Conservation (phyloP, 1,140 invertebrate species). For the Drosophila mauritiana region DNA sequence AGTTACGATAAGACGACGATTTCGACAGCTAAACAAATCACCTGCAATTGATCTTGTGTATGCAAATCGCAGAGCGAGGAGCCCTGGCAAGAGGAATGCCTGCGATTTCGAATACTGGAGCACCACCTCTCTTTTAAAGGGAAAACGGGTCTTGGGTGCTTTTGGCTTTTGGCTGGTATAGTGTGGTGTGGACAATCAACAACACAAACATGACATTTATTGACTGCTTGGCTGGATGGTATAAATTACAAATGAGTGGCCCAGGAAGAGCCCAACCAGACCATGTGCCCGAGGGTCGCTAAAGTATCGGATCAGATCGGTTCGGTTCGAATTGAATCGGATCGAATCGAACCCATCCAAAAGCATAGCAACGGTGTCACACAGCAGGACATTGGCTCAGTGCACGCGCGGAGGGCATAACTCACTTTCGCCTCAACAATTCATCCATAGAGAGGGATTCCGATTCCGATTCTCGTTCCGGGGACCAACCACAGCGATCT, state of each 20-base stretch:
- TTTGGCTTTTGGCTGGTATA: constrained; percentile 5
- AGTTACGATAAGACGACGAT: constrained; percentile 85
- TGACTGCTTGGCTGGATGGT: constrained; percentile 78
- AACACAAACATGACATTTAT: constrained; percentile 82
- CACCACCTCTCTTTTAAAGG: constrained; percentile 17
- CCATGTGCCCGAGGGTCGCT: constrained; percentile 5
- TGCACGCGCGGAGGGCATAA: constrained; percentile 58
- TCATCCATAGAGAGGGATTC: constrained; percentile 32
- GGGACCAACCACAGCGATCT: constrained; percentile 50
- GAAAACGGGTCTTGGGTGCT: constrained; percentile 4
- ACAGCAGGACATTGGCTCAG: constrained; percentile 74
- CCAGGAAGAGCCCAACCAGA: constrained; percentile 7
- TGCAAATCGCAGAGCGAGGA: constrained; percentile 67
- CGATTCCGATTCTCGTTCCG: not conserved
- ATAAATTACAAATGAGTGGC: constrained; percentile 73
- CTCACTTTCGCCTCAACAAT: constrained; percentile 56
- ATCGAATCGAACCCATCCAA: constrained; percentile 6
- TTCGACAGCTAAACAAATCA: constrained; percentile 85
- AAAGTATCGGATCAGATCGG: not conserved
- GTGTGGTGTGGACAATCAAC: constrained; percentile 78
- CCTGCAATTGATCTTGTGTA: constrained; percentile 84
- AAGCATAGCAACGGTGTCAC: constrained; percentile 18
- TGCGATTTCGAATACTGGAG: constrained; percentile 80
- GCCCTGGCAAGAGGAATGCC: constrained; percentile 69
- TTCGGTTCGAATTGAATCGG: not conserved